These are phyloP conservation scores for Chionis minor DNA, from an alignment of 2,113 vertebrate species.

Conservation along the genomic window DNA sequence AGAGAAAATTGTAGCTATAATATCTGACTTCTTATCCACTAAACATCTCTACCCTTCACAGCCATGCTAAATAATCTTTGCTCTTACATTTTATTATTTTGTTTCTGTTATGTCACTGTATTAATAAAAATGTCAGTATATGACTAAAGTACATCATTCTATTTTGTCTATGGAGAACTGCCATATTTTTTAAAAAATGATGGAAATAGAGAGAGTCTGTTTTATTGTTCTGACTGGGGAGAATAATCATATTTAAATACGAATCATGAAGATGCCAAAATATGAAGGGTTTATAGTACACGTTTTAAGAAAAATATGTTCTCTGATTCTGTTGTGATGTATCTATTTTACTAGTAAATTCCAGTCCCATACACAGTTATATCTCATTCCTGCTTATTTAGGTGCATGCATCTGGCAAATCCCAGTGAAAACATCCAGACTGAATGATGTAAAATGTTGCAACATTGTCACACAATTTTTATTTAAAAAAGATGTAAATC, in stretches of 20 bases:
- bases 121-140: not conserved
- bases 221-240: not conserved
- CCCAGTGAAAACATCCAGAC: conserved; percentile 40
- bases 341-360: conserved; percentile 39
- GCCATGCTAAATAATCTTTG: not conserved
- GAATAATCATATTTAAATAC: conserved; percentile 46
- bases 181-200: not conserved
- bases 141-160: not conserved
- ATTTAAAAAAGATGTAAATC: conserved; percentile 53
- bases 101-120: not conserved
- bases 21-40: not conserved
- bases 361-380: conserved; percentile 17
- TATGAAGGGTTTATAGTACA: conserved; percentile 47
- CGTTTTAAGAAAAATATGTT: conserved; percentile 59
- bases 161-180: not conserved
- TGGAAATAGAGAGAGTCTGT: not conserved
- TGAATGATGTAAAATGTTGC: conserved; percentile 50
- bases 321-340: conserved; percentile 23
- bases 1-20: not conserved
- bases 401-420: conserved; percentile 28
- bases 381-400: not conserved
- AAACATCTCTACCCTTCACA: not conserved
- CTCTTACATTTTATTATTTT: not conserved
- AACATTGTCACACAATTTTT: conserved; percentile 24
- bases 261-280: conserved; percentile 47